Evolutionary conservation across 1,140 invertebrate genomes (phyloP).

Genomic region (Penaeus vannamei): DNA sequence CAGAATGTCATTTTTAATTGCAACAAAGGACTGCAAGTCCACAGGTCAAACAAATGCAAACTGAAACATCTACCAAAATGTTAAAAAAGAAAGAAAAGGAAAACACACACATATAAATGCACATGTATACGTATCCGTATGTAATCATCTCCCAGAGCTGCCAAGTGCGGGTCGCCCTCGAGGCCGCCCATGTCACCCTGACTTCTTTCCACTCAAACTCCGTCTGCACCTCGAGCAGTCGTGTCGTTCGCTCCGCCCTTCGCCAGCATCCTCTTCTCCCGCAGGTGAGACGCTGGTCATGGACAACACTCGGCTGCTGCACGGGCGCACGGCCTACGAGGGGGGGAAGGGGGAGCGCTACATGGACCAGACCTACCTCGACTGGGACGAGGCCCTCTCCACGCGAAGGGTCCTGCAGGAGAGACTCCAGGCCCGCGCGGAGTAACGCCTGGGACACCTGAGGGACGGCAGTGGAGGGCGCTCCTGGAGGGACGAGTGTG

Average conservation of each 20-base stretch:
- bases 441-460: background rate
- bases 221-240: background rate
- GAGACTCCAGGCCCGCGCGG: background rate
- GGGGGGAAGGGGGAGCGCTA: conserved; percentile 48
- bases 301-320: conserved; percentile 55
- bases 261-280: background rate
- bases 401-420: conserved; percentile 55
- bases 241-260: background rate
- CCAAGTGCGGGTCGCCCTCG: no score
- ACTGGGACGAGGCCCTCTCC: conserved; percentile 52
- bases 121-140: no score
- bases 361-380: conserved; percentile 57
- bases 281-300: conserved; percentile 56
- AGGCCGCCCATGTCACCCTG: no score
- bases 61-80: no score
- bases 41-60: no score
- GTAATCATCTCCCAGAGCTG: no score
- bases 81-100: no score
- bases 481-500: background rate
- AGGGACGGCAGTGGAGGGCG: background rate
- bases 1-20: no score
- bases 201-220: background rate
- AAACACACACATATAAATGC: no score
- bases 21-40: no score
- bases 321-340: conserved; percentile 48